Percentiles rank a stretch among this genome's conserved stretches.
These are phyloP conservation scores for Lymantria monacha DNA, from an alignment of 2,888 invertebrate genomes.

Conservation along the genomic window DNA sequence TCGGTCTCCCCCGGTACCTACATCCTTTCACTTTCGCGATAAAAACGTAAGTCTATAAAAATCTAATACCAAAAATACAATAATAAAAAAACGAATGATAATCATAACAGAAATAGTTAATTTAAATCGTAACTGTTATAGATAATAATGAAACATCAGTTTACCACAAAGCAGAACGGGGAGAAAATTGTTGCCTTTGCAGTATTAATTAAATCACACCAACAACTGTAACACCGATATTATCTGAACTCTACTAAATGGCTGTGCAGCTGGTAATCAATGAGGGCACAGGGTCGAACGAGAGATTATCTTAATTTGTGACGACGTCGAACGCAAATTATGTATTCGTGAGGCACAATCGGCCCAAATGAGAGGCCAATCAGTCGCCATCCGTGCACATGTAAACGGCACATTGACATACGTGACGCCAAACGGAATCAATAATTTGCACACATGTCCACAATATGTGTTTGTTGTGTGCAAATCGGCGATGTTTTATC, in stretches of 20 bases:
- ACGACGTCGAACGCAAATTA: slow-evolving; percentile 64
- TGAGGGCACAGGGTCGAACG: slow-evolving; percentile 33
- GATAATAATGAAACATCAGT: background rate
- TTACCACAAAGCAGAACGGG: background rate
- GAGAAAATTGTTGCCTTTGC: background rate
- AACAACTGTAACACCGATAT: background rate
- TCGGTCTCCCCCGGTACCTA: no score
- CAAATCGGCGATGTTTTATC: background rate
- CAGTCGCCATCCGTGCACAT: slow-evolving; percentile 54
- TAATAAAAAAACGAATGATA: no score
- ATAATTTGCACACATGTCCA: slow-evolving; percentile 48
- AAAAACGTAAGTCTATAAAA: no score
- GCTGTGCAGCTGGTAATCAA: slow-evolving; percentile 44
- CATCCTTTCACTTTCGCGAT: no score
- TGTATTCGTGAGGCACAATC: slow-evolving; percentile 75
- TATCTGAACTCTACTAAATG: background rate
- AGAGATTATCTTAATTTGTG: slow-evolving; percentile 74
- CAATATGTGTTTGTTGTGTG: slow-evolving; percentile 10
- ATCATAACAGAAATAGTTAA: no score
- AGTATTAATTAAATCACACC: background rate
- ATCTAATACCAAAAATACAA: no score
- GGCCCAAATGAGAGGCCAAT: slow-evolving; percentile 77
- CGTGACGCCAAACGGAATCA: slow-evolving; percentile 61
- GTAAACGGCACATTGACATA: slow-evolving; percentile 59
- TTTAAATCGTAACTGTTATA: no score